phyloP scores from a whole-genome alignment of 2,113 vertebrate genomes.

The Mesoclemmys tuberculata region DNA sequence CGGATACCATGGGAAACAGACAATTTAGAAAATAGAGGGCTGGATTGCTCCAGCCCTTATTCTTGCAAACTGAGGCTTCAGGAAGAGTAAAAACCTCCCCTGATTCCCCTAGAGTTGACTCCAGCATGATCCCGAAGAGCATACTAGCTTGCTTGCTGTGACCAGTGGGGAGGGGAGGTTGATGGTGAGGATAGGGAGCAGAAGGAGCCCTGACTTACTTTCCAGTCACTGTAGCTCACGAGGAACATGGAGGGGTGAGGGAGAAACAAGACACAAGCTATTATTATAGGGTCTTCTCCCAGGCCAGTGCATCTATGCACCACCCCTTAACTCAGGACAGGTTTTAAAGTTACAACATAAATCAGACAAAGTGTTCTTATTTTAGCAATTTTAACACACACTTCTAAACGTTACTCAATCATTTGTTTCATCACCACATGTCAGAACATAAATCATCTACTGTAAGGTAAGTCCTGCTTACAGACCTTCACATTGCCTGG shows the following conservation, averaged over 20 bases:
- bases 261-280: neutral
- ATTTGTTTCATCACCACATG: neutral
- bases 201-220: neutral
- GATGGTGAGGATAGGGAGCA: neutral
- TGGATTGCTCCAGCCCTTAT: neutral
- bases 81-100: neutral
- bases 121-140: neutral
- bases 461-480: neutral
- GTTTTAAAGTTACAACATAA: neutral
- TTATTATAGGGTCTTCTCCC: neutral
- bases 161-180: too few species aligned
- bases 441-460: neutral
- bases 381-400: neutral
- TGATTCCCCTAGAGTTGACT: neutral
- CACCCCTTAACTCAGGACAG: neutral
- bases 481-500: neutral
- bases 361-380: neutral
- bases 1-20: neutral
- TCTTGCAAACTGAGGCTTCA: neutral
- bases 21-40: neutral
- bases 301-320: neutral
- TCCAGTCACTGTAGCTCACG: accelerated
- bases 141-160: neutral
- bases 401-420: neutral
- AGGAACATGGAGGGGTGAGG: too few species aligned